Percentiles rank a stretch among this genome's conserved stretches.
Conservation (phyloP, 1,140 invertebrate species). For the Ectropis grisescens region DNA sequence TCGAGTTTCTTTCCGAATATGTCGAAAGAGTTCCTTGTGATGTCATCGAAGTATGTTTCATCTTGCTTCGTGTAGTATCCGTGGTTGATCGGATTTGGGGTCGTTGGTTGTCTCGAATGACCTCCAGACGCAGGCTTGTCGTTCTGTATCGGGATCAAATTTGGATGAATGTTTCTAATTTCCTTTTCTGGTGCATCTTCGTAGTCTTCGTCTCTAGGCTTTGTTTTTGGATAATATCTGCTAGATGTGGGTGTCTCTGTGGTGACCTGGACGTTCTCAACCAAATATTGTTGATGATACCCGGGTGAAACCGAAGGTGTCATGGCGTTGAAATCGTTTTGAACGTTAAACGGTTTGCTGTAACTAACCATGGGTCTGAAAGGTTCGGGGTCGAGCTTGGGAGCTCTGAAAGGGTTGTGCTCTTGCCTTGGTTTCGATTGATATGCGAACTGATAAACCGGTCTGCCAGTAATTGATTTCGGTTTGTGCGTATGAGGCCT, state of each 20-base stretch:
- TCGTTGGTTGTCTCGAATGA: slow-evolving; percentile 57
- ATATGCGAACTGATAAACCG: slow-evolving; percentile 62
- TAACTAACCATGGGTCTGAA: slow-evolving; percentile 76
- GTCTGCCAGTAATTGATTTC: slow-evolving; percentile 44
- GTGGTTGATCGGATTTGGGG: slow-evolving; percentile 74
- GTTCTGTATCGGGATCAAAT: slow-evolving; percentile 48
- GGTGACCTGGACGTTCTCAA: slow-evolving; percentile 53
- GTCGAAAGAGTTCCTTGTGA: slow-evolving; percentile 82
- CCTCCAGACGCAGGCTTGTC: slow-evolving; percentile 40
- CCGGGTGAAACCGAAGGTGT: slow-evolving; percentile 46
- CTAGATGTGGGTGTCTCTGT: slow-evolving; percentile 55
- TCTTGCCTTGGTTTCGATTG: slow-evolving; percentile 51
- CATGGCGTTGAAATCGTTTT: slow-evolving; percentile 67
- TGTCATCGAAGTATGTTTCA: slow-evolving; percentile 78
- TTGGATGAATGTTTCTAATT: slow-evolving; percentile 40
- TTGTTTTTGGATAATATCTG: slow-evolving; percentile 58
- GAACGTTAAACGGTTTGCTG: slow-evolving; percentile 71
- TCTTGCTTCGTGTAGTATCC: slow-evolving; percentile 81
- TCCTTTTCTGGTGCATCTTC: slow-evolving; percentile 37
- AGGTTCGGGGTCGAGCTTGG: slow-evolving; percentile 70
- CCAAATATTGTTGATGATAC: slow-evolving; percentile 52
- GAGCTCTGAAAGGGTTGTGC: slow-evolving; percentile 60
- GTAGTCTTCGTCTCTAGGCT: slow-evolving; percentile 50
- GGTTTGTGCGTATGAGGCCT: slow-evolving; percentile 47
- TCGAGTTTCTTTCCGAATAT: slow-evolving; percentile 81